Evolutionary conservation across 2,113 vertebrate genomes (phyloP), one percentile per base, ranked within the genome.

Genomic region (Rutilus rutilus): DNA sequence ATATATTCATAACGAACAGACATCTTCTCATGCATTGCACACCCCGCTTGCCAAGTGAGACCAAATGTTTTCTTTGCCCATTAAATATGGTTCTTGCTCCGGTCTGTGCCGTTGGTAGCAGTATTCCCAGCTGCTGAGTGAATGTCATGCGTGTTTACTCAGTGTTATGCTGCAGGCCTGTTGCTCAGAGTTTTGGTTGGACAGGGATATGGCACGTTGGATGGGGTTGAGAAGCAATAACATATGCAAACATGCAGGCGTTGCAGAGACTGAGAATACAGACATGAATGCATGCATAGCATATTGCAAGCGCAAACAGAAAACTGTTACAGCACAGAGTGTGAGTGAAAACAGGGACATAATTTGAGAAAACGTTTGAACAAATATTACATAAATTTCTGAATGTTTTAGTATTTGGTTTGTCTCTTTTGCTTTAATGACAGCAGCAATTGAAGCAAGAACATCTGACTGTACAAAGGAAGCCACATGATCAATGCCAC

Each of bases 131-230:
- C 77, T 85, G 59, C 60, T 79, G 77, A 85, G 64, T 78, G 45
- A 78, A 85, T 85, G 75, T 78, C 27, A 69, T 78, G 62, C 30
- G 69, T 86, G 73, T 82, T 78, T 83, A 75, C 75, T 86, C 78
- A 67, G 47, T 73, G 17, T 62, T 69, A 81, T 84, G 39, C 59
- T 64, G 59, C 78, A 45, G 59, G 78, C 39, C 78, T 84, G 75
- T 73, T 59, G 64, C 30, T 80, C 76, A 19, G 6, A 54, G 1
- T 84, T 79, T 82, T 80, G 57, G 88, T 50, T 67, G 75, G 57
- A 82, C 21, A 12, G 82, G 84, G 83, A 83, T 59, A 33, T 84
- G 88, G 83, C 50, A 89, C 21, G 50, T 62, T 7, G 5, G 14
- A 84, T 76, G 27, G 78, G 83, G 60, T 21, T 23, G 81, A 45